phyloP scores from a whole-genome alignment of 2,113 vertebrate genomes.

The Dolichotis patagonum region DNA sequence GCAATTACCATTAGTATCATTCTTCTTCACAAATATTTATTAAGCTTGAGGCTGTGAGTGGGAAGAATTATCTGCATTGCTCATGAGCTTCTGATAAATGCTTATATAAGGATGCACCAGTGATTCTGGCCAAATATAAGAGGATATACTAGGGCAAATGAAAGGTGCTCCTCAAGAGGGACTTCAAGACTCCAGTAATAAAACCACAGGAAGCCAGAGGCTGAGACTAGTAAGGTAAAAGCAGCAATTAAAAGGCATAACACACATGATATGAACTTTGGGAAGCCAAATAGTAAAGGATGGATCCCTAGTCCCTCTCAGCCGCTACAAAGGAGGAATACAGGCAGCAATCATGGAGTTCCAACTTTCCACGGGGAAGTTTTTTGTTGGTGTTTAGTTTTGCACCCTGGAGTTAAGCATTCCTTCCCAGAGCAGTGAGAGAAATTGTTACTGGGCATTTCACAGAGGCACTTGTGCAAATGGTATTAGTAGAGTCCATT shows the following conservation, averaged over 20 bases:
- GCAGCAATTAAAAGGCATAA: constrained; percentile 9
- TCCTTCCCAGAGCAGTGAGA: constrained; percentile 13
- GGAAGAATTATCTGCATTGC: not conserved
- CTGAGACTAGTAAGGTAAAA: constrained; percentile 13
- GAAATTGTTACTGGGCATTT: not conserved
- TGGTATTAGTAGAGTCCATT: not conserved
- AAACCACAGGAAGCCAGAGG: constrained; percentile 51
- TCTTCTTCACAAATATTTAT: constrained; percentile 8
- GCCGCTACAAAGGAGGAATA: not conserved
- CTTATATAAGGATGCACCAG: not conserved
- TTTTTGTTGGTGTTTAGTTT: not conserved
- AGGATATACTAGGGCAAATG: not conserved
- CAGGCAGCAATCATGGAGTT: not conserved
- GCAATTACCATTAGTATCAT: constrained; percentile 16
- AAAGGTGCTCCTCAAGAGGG: not conserved
- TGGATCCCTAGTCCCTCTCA: not conserved
- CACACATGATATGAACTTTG: constrained; percentile 10
- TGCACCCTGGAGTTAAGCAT: not conserved
- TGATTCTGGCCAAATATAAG: not conserved
- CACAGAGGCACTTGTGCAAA: constrained; percentile 37
- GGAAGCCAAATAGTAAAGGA: constrained; percentile 21
- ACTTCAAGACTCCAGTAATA: not conserved
- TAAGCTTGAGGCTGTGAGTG: not conserved
- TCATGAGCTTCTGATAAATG: not conserved
- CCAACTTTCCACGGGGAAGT: constrained; percentile 24